These are phyloP conservation scores for Hypotaenidia philippensis DNA, from an alignment of 2,797 vertebrate genomes.

Conservation along the genomic window DNA sequence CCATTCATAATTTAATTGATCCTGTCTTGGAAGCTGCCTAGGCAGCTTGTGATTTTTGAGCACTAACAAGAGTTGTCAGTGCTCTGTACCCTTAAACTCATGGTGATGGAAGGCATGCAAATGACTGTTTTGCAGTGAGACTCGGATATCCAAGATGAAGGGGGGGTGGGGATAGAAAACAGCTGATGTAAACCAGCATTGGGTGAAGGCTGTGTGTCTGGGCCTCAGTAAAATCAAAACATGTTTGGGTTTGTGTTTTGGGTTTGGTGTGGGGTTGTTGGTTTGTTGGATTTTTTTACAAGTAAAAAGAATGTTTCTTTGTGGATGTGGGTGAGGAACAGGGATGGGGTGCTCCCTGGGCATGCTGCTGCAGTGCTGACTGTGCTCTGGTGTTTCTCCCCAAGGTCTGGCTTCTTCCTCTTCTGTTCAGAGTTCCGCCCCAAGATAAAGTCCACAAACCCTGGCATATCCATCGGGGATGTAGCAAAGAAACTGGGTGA, in stretches of 20 bases:
- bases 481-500: conserved; percentile 89
- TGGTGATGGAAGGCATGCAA: not conserved
- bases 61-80: not conserved
- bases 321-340: not conserved
- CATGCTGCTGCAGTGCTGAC: not conserved
- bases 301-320: not conserved
- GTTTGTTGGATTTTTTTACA: no score
- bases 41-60: not conserved
- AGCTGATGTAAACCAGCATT: not conserved
- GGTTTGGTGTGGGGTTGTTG: no score
- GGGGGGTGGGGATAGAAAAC: not conserved
- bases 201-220: not conserved
- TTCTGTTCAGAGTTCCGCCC: conserved; percentile 91
- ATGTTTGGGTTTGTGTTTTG: accelerated
- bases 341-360: not conserved
- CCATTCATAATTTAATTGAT: not conserved
- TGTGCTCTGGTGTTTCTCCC: conserved; percentile 28
- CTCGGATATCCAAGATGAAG: not conserved
- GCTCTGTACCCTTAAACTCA: not conserved
- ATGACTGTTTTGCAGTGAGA: not conserved
- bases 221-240: not conserved
- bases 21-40: not conserved
- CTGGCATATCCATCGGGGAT: conserved; percentile 88
- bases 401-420: conserved; percentile 89
- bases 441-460: conserved; percentile 89